These are phyloP conservation scores for Neosilurus hyrtlii DNA, from an alignment of 2,797 vertebrate genomes.

Conservation along the genomic window DNA sequence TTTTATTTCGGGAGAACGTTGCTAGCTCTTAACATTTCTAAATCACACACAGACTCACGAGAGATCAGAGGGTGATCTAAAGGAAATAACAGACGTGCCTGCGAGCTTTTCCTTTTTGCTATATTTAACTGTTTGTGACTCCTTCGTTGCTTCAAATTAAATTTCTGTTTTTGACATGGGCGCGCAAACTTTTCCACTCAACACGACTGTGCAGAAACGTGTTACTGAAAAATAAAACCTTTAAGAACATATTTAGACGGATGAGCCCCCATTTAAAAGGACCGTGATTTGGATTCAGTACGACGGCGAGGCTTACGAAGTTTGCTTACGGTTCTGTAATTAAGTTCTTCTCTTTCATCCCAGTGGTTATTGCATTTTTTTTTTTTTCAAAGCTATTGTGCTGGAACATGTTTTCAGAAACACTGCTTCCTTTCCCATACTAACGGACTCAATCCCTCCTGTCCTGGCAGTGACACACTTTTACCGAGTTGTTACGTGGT, in stretches of 20 bases:
- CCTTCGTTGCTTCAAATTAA: background rate
- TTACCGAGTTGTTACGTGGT: conserved; percentile 55
- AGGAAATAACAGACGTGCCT: background rate
- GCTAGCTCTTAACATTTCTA: too few relatives aligned
- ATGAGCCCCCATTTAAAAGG: background rate
- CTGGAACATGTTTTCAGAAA: conserved; percentile 48
- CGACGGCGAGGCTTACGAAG: background rate
- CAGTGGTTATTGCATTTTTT: conserved; percentile 24
- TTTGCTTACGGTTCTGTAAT: background rate
- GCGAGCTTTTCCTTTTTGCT: background rate
- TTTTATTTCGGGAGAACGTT: too few relatives aligned
- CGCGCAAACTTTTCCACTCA: background rate
- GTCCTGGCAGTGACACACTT: conserved; percentile 57
- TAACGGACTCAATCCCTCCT: conserved; percentile 40
- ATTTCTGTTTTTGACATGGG: background rate
- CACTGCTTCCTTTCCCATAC: conserved; percentile 56
- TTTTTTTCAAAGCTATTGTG: conserved; percentile 39
- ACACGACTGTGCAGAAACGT: background rate
- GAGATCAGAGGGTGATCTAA: background rate
- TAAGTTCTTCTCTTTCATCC: background rate
- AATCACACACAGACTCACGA: background rate
- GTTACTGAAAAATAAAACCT: background rate
- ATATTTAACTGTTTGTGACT: background rate
- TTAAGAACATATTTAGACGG: background rate
- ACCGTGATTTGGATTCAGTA: background rate